Base-by-base conservation (phyloP, 2,888 invertebrate species). In the Eristalis intricaria region DNA sequence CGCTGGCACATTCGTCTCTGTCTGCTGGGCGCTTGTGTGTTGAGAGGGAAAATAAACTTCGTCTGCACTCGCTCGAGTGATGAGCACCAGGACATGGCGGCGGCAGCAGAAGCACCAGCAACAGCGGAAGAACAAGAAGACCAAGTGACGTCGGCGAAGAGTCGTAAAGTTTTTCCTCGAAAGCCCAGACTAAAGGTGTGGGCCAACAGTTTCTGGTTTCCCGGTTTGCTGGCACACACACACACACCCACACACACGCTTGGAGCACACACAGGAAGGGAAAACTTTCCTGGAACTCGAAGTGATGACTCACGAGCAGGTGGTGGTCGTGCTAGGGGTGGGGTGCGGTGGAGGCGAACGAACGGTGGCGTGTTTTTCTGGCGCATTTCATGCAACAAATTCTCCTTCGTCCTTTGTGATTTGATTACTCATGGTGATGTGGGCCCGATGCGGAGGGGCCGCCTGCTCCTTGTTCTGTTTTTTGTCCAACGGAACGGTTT, bases 291-390 rank as follows among this genome's bases (percentile, higher is more conserved):
- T 68, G 74, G 66, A 81, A 81, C 58, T 76, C 73, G 64, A 77
- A 56, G 50, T 60, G 81, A 71, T 86, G 86, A 86, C 78, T 86
- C 86, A 86, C 71, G 79, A 79, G 78, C 78, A 66, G 70, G 61
- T 71, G 60, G 35, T 11, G 1, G 19, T 58, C 10, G 58, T 23
- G 58, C 23, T 10, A 2, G 23, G 4, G 23, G 23, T 23, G 19
- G 19, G 58, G 58, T 13, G 13, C 4, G 26, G 60, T 26, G 13
- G 26, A 13, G 11, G 1, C 19, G 19, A 19, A 19, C 19, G 19
- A 8, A 8, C 26, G 23, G 11, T 29, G 60, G 60, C 60, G 26
- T 50, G 50, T 40, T 75, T 43, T 29, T n/a, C 56, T 43, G 2
- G 13, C 61, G 40, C 70, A 43, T 70, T 43, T 81, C 61, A 76